These are phyloP conservation scores for Dynastes tityus DNA, from an alignment of 2,888 invertebrate species.

Conservation along the genomic window DNA sequence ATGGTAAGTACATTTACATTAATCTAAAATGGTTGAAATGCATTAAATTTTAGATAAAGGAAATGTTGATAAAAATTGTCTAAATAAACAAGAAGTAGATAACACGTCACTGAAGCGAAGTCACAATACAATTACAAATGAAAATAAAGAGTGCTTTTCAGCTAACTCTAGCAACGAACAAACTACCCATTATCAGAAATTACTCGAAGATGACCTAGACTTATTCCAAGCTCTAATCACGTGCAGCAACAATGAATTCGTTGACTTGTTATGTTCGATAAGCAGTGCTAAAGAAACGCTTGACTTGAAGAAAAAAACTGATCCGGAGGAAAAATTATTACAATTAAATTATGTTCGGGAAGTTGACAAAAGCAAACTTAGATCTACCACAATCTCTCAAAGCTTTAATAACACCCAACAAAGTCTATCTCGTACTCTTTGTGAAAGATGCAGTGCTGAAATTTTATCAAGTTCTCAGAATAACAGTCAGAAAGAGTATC, in stretches of 20 bases:
- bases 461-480: background rate
- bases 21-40: no score
- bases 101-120: no score
- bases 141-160: background rate
- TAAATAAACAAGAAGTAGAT: no score
- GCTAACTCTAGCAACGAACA: background rate
- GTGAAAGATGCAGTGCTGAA: background rate
- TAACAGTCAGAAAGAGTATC: conserved; percentile 1
- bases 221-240: background rate
- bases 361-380: no score
- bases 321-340: background rate
- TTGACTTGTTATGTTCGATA: background rate
- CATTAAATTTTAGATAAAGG: no score
- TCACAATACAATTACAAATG: background rate
- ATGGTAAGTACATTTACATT: no score
- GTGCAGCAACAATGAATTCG: background rate
- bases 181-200: background rate
- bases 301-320: background rate
- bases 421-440: background rate
- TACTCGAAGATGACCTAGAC: conserved; percentile 23
- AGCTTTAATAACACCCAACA: background rate
- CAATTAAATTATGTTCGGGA: no score
- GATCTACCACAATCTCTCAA: background rate
- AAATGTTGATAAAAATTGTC: no score
- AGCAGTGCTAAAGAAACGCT: background rate